These are phyloP conservation scores for Hemibagrus wyckioides DNA, from an alignment of 2,113 vertebrate species.

Conservation along the genomic window DNA sequence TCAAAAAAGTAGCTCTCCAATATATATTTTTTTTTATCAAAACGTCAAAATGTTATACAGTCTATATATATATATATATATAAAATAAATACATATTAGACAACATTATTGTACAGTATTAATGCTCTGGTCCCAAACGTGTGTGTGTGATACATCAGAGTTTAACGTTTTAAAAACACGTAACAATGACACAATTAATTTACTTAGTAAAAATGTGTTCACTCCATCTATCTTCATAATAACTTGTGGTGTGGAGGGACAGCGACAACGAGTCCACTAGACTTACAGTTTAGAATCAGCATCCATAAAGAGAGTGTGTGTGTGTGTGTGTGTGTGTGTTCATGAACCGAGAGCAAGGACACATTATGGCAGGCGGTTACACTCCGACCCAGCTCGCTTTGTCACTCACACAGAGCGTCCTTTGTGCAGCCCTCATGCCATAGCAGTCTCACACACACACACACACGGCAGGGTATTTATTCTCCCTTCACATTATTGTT, in stretches of 20 bases:
- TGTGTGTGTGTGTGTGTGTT: constrained; percentile 24
- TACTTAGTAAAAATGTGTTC: constrained; percentile 24
- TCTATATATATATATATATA: background rate
- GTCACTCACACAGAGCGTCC: constrained; percentile 54
- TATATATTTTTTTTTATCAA: background rate
- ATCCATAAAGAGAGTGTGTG: constrained; percentile 16
- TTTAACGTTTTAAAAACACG: constrained; percentile 37
- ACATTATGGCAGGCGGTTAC: constrained; percentile 15
- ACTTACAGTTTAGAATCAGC: background rate
- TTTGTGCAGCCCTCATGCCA: constrained; percentile 43
- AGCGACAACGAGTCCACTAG: background rate
- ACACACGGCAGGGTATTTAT: constrained; percentile 53
- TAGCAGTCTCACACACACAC: constrained; percentile 7
- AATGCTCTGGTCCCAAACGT: background rate
- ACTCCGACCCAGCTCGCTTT: constrained; percentile 45
- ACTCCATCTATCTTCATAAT: background rate
- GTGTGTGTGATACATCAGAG: background rate
- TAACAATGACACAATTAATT: constrained; percentile 29
- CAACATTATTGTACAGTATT: constrained; percentile 27
- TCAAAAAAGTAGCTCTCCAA: background rate
- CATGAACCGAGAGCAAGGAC: constrained; percentile 1
- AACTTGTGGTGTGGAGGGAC: background rate
- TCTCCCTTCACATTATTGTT: constrained; percentile 74
- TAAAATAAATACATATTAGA: constrained; percentile 33
- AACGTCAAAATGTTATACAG: background rate